These are phyloP conservation scores for Neogobius melanostomus DNA, from an alignment of 2,113 vertebrate species.

Conservation along the genomic window DNA sequence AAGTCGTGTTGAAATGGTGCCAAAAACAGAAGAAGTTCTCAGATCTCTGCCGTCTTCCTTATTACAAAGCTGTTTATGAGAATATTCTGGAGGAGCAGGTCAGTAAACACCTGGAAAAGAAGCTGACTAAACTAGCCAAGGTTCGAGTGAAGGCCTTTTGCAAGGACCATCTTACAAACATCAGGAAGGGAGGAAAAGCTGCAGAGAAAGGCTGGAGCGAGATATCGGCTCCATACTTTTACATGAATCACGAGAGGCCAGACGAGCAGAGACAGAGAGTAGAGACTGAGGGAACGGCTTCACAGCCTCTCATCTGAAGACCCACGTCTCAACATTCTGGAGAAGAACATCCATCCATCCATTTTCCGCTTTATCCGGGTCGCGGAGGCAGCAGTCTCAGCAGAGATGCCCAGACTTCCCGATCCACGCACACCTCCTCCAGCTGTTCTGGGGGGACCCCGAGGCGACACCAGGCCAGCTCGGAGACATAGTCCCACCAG, in stretches of 20 bases:
- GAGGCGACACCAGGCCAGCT: too few species aligned
- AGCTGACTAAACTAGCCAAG: constrained; percentile 4
- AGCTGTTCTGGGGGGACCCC: too few species aligned
- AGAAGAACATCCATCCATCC: too few species aligned
- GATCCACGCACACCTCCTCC: too few species aligned
- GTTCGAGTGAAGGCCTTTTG: background rate
- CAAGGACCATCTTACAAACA: fast-evolving
- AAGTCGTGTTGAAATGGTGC: background rate
- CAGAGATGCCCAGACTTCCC: too few species aligned
- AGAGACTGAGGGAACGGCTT: too few species aligned
- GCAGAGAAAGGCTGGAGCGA: background rate
- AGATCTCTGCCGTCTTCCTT: background rate
- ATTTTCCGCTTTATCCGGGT: too few species aligned
- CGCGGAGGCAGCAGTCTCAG: too few species aligned
- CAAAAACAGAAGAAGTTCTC: fast-evolving
- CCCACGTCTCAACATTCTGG: too few species aligned
- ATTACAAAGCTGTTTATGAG: constrained; percentile 15
- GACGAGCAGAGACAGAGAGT: background rate
- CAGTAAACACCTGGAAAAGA: fast-evolving
- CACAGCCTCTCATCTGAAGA: too few species aligned
- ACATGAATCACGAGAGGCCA: background rate
- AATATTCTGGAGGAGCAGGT: constrained; percentile 21
- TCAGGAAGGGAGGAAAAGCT: background rate
- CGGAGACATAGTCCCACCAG: too few species aligned
- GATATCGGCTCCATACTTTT: constrained; percentile 16